phyloP scores from a whole-genome alignment of 2,113 vertebrate genomes.

The Sinosuthora webbiana region DNA sequence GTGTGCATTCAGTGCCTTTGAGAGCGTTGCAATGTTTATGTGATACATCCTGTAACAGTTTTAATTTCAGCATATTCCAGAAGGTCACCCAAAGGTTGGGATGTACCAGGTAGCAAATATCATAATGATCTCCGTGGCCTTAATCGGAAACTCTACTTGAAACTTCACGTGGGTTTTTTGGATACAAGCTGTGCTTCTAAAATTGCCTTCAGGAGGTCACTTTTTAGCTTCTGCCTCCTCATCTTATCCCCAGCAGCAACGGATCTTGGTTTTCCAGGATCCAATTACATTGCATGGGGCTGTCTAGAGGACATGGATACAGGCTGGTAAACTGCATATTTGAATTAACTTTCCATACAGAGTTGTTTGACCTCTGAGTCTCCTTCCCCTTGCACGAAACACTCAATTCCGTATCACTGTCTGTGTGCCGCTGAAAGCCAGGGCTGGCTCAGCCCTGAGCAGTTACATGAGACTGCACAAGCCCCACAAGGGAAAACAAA shows the following conservation, averaged over 20 bases:
- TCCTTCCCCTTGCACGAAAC: background rate
- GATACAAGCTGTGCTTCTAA: background rate
- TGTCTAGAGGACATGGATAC: background rate
- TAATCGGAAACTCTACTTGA: background rate
- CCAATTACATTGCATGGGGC: background rate
- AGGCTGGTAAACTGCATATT: background rate
- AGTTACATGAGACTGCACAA: background rate
- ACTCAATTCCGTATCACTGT: background rate
- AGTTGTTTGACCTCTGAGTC: background rate
- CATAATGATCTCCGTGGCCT: background rate
- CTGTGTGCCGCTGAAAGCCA: background rate
- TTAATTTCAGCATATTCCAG: background rate
- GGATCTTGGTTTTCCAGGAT: background rate
- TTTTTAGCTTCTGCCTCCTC: background rate
- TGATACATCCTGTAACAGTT: background rate
- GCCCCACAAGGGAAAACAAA: fast-evolving
- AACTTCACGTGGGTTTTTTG: background rate
- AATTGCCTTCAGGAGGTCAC: background rate
- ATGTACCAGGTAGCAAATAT: background rate
- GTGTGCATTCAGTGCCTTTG: background rate
- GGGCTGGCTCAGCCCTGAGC: background rate
- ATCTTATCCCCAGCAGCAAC: fast-evolving
- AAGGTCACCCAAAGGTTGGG: background rate
- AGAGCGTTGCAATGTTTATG: background rate
- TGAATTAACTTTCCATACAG: background rate